A percentile compares a stretch with the other conserved stretches of the same genome.
phyloP scores from a whole-genome alignment of 2,113 vertebrate species.

The Phocoena phocoena region DNA sequence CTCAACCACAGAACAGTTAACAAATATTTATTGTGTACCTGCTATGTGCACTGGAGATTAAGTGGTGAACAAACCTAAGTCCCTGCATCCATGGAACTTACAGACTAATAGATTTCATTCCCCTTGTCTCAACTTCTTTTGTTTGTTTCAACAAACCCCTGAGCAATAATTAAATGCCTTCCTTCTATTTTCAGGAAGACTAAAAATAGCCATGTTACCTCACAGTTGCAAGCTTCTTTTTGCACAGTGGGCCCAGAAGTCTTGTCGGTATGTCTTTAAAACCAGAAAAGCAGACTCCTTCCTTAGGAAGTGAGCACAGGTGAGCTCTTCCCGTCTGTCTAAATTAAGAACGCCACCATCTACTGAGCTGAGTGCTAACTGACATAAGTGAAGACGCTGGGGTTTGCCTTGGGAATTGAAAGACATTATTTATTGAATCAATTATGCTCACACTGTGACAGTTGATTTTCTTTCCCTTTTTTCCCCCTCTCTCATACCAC shows the following conservation, averaged over 20 bases:
- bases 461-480: constrained; percentile 47
- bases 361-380: constrained; percentile 63
- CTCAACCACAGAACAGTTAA: neutral
- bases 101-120: neutral
- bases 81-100: neutral
- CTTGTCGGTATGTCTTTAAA: neutral
- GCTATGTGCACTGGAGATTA: neutral
- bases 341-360: constrained; percentile 55
- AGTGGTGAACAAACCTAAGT: neutral
- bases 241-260: neutral
- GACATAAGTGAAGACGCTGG: constrained; percentile 54
- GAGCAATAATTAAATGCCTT: neutral
- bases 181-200: neutral
- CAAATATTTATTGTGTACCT: neutral
- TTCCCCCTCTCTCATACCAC: neutral
- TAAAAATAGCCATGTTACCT: constrained; percentile 26
- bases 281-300: constrained; percentile 1
- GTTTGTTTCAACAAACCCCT: constrained; percentile 5
- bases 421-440: constrained; percentile 77
- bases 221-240: constrained; percentile 13
- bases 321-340: neutral
- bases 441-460: constrained; percentile 73
- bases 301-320: neutral
- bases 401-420: constrained; percentile 73
- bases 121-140: neutral